Base-by-base conservation (phyloP, 2,888 invertebrate genomes). In the Charanyca ferruginea region DNA sequence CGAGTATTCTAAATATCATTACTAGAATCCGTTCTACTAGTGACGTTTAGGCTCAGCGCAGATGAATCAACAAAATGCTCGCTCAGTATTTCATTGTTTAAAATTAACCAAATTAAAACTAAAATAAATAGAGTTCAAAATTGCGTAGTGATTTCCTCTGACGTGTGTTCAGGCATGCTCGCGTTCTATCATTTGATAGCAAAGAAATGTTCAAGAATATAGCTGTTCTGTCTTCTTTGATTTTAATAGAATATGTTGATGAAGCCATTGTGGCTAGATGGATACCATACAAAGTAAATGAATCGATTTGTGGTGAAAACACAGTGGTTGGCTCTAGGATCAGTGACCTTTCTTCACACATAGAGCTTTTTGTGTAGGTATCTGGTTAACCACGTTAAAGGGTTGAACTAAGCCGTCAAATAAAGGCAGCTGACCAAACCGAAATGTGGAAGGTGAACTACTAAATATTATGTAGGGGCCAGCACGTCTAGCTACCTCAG, bases 221-320 rank as follows among this genome's bases (percentile, higher is more conserved):
- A 1, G 38, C 38, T 13, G 5, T 16, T 1, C 38, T 16, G 5
- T 16, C 16, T 16, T 13, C 38, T 0, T 11, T 32, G 32, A 9
- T 9, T 16, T 13, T 38, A 22, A 25, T 42, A 6, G 7, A 70
- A 58, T 28, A n/a, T 61, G 52, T 42, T 38, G 20, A 70, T 48
- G 68, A 68, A 62, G 63, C 58, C 69, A 61, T 53, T 53, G 63
- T 42, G 32, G 18, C 45, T 45, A 41, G 23, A 61, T 69, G 54
- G 54, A 66, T 49, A 41, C 70, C 70, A 60, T 71, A 67, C 61
- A 71, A 63, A 48, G 18, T 53, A 35, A 68, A 71, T 70, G 44
- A 68, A 71, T 71, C 41, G 62, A 62, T 52, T 53, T 42, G 25
- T 48, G 62, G 52, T 32, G 16, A 71, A 28, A 51, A 49, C 1